phyloP scores from a whole-genome alignment of 2,797 vertebrate genomes.

The Tapera naevia region DNA sequence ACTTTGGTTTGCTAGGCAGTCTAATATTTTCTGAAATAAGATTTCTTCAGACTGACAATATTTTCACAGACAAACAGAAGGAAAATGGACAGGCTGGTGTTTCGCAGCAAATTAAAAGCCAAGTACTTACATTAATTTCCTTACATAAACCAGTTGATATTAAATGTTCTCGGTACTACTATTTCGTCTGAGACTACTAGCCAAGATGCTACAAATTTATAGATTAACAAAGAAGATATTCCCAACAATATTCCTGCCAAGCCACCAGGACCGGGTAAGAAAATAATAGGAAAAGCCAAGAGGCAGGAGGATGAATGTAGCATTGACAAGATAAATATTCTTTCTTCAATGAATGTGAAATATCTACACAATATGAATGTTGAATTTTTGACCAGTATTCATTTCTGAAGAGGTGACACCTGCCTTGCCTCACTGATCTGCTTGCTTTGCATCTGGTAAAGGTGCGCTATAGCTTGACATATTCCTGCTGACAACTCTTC shows the following conservation, averaged over 20 bases:
- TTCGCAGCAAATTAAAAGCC: not conserved
- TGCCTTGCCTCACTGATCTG: not conserved
- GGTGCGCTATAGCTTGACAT: accelerated
- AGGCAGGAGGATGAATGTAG: not conserved
- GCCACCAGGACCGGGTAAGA: not conserved
- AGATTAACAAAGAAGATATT: not conserved
- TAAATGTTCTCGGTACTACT: accelerated
- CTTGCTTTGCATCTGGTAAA: not conserved
- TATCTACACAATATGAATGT: not conserved
- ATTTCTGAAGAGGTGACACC: not conserved
- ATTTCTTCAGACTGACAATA: not conserved
- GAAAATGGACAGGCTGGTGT: not conserved
- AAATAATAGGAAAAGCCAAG: not conserved
- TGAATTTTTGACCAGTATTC: not conserved
- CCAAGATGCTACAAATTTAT: not conserved
- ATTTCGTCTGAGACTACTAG: not conserved
- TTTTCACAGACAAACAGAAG: not conserved
- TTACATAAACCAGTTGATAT: not conserved
- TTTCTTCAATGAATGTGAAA: not conserved
- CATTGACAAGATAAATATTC: not conserved
- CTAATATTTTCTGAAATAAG: not conserved
- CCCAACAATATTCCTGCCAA: not conserved
- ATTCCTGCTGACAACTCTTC: not conserved
- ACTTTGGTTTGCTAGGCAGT: not conserved
- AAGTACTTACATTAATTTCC: no score